Evolutionary conservation across 2,888 invertebrate genomes (phyloP).

Genomic region (Philhelius pedissequus): DNA sequence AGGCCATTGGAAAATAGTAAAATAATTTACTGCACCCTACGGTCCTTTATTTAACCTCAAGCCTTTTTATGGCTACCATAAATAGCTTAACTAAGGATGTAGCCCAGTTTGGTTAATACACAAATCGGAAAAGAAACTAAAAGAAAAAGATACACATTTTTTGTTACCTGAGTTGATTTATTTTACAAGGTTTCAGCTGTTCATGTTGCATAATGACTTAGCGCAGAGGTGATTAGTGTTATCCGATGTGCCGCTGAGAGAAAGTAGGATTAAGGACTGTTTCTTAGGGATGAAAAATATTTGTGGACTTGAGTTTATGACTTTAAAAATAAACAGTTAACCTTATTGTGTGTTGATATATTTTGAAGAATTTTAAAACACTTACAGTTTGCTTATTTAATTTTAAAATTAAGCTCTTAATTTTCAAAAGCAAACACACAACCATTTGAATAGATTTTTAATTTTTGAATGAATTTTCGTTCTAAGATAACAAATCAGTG

Average conservation of each 20-base stretch:
- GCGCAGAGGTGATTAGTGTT: constrained; percentile 13
- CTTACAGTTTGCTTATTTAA: no score
- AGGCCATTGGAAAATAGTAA: constrained; percentile 22
- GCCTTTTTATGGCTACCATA: constrained; percentile 56
- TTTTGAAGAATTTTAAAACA: no score
- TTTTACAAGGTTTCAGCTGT: background rate
- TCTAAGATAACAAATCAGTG: no score
- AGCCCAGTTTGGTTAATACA: constrained; percentile 32
- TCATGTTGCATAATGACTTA: constrained; percentile 9
- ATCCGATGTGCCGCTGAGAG: background rate
- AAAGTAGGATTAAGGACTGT: no score
- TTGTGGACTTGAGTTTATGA: no score
- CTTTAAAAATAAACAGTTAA: no score
- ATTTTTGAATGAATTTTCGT: no score
- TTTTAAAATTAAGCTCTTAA: no score
- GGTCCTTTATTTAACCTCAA: constrained; percentile 52
- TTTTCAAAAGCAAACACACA: no score
- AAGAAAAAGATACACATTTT: background rate
- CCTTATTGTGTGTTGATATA: no score
- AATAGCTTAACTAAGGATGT: background rate
- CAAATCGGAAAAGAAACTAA: background rate
- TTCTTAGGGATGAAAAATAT: no score
- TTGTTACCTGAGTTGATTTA: background rate
- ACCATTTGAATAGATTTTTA: no score
- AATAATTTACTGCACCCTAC: constrained; percentile 36